These are phyloP conservation scores for Drosophila quadrilineata DNA, from an alignment of 1,140 invertebrate species.

Conservation along the genomic window DNA sequence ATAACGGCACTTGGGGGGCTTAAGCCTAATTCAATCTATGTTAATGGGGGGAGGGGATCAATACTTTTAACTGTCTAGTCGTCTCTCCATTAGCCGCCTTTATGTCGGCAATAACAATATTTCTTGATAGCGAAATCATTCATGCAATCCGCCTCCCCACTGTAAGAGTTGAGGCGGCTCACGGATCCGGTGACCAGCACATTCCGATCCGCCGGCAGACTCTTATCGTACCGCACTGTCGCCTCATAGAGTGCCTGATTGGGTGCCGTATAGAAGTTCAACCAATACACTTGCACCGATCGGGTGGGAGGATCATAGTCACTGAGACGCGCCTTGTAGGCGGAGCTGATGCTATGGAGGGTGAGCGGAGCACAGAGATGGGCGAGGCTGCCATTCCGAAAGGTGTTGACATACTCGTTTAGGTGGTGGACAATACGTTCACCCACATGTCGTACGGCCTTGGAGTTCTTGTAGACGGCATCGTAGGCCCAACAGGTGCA, in stretches of 20 bases:
- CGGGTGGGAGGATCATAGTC: conserved; percentile 12
- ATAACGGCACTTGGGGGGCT: conserved; percentile 44
- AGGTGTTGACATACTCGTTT: conserved; percentile 66
- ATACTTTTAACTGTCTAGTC: no score
- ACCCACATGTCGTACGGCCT: conserved; percentile 81
- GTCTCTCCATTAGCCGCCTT: conserved; percentile 40
- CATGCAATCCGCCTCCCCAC: conserved; percentile 82
- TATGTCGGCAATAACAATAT: conserved; percentile 82
- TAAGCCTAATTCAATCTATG: no score
- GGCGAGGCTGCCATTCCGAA: conserved; percentile 57
- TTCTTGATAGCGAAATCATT: conserved; percentile 82
- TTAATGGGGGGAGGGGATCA: no score
- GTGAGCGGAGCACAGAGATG: conserved; percentile 48
- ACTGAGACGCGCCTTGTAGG: conserved; percentile 47
- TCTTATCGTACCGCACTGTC: conserved; percentile 82
- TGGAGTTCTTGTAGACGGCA: conserved; percentile 77
- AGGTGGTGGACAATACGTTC: conserved; percentile 82
- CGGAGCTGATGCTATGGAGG: conserved; percentile 39
- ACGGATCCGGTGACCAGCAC: conserved; percentile 81
- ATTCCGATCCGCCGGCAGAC: conserved; percentile 30
- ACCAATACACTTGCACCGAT: conserved; percentile 48
- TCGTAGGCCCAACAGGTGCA: conserved; percentile 87
- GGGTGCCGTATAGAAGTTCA: conserved; percentile 83
- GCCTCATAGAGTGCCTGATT: conserved; percentile 84
- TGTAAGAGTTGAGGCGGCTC: conserved; percentile 85